Percentiles rank a stretch among this genome's conserved stretches.
Evolutionary conservation across 2,113 vertebrate species (phyloP).

Genomic region (Percopsis transmontana): DNA sequence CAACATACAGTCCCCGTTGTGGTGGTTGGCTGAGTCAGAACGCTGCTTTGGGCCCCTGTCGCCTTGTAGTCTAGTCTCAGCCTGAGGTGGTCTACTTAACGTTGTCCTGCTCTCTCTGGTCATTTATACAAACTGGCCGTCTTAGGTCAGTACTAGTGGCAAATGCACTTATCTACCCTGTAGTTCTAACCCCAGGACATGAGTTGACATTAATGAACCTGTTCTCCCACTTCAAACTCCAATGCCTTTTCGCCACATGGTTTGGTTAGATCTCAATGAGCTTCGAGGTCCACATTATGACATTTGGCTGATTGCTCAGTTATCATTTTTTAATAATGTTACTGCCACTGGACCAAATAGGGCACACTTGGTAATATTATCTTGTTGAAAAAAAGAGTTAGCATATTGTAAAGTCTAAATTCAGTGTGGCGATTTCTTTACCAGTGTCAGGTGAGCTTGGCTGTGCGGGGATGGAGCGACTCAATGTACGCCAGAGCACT

Average conservation of each 20-base stretch:
- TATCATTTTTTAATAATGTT: too few relatives aligned
- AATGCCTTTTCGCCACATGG: too few relatives aligned
- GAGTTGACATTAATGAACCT: too few relatives aligned
- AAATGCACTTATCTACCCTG: neutral
- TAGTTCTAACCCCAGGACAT: neutral
- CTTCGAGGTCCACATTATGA: too few relatives aligned
- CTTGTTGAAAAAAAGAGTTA: neutral
- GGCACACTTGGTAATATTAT: too few relatives aligned
- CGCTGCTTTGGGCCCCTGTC: neutral
- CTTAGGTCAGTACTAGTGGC: neutral
- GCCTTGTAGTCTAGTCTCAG: slow-evolving; percentile 17
- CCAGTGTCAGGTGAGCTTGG: slow-evolving; percentile 61
- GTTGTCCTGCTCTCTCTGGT: neutral
- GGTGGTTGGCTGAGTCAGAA: neutral
- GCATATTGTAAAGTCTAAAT: neutral
- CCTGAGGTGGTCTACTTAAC: slow-evolving; percentile 23
- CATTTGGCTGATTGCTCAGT: too few relatives aligned
- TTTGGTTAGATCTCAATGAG: too few relatives aligned
- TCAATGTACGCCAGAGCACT: slow-evolving; percentile 90
- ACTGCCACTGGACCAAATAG: too few relatives aligned
- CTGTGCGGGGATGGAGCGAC: slow-evolving; percentile 70
- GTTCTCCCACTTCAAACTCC: too few relatives aligned
- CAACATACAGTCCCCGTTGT: slow-evolving; percentile 14
- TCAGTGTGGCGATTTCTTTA: slow-evolving; percentile 16
- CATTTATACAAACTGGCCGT: neutral